These are phyloP conservation scores for Coracias cyanogaster DNA, from an alignment of 2,797 vertebrate genomes.

Conservation along the genomic window DNA sequence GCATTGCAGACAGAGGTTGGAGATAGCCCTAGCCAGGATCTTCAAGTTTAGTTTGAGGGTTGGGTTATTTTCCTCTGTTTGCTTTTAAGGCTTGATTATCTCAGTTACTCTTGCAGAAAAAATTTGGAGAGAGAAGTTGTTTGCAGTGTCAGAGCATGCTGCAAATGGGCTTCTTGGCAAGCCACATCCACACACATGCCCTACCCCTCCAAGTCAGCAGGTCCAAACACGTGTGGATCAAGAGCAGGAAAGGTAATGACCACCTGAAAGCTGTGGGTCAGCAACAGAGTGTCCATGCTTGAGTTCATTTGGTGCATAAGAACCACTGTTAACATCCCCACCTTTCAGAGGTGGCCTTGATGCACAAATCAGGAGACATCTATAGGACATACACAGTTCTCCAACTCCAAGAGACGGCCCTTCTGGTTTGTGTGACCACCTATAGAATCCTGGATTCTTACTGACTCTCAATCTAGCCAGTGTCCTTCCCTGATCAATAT, in stretches of 20 bases:
- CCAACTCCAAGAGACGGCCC: background rate
- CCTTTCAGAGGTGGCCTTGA: background rate
- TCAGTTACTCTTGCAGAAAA: background rate
- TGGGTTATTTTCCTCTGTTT: background rate
- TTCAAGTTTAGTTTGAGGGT: background rate
- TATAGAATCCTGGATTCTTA: background rate
- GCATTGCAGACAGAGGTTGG: background rate
- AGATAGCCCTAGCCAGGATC: background rate
- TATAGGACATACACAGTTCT: background rate
- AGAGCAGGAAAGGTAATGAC: background rate
- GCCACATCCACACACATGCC: background rate
- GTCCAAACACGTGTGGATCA: accelerated
- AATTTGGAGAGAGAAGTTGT: background rate
- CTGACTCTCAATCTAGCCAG: background rate
- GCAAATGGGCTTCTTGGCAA: background rate
- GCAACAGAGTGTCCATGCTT: background rate
- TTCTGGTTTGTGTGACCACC: background rate
- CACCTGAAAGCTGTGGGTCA: background rate
- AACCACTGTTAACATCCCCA: background rate
- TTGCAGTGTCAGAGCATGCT: accelerated
- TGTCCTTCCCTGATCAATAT: background rate
- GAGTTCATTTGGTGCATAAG: background rate
- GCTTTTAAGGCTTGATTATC: background rate
- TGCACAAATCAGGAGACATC: background rate
- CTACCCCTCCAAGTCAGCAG: background rate